Conservation (phyloP, 2,888 invertebrate genomes). For the Eutolmus rufibarbis region DNA sequence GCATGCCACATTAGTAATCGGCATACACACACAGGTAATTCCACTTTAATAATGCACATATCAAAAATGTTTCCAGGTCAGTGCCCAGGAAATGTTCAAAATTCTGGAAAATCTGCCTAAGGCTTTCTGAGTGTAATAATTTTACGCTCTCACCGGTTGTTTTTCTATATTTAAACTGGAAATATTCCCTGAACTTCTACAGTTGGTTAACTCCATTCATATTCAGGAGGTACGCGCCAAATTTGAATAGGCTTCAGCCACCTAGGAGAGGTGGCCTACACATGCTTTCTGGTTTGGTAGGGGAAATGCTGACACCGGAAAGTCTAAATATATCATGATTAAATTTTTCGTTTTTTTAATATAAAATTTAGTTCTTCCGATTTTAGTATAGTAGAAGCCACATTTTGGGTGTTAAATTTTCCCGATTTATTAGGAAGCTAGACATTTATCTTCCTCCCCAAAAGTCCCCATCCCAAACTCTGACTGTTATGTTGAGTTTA, state of each 20-base stretch:
- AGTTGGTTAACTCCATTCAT: constrained; percentile 13
- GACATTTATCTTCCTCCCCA: not conserved
- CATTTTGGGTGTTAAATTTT: not conserved
- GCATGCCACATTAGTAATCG: not conserved
- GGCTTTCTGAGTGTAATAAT: not conserved
- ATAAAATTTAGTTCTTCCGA: not conserved
- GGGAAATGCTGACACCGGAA: not conserved
- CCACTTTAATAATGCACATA: not conserved
- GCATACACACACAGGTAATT: not conserved
- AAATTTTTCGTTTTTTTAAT: not conserved
- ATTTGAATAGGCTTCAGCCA: constrained; percentile 16
- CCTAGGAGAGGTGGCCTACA: not conserved
- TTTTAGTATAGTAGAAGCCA: not conserved
- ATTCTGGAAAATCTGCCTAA: constrained; percentile 14
- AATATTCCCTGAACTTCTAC: constrained; percentile 9
- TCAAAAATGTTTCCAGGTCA: constrained; percentile 22
- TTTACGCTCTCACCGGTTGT: not conserved
- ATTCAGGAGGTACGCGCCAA: constrained; percentile 4
- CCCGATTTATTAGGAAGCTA: not conserved
- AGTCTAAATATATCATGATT: not conserved
- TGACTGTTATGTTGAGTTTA: not conserved
- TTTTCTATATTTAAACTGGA: constrained; percentile 20
- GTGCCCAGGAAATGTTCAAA: constrained; percentile 1
- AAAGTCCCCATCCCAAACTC: not conserved
- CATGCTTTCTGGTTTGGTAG: not conserved